Base-by-base conservation (phyloP, 2,113 vertebrate genomes). In the Meleagris gallopavo region DNA sequence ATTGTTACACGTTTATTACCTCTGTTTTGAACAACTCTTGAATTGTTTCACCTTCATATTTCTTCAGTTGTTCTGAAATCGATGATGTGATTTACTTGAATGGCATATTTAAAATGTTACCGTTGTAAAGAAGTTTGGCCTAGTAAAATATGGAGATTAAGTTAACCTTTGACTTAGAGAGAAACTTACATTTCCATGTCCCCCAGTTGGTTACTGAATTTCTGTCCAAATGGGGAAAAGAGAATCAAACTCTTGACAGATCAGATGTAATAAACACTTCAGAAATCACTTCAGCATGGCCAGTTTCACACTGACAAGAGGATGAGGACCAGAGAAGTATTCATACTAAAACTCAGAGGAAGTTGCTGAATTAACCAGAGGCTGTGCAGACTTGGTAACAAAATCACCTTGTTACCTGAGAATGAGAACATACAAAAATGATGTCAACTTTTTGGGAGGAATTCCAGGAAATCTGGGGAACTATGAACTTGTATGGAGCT, bases 1-100 rank as follows among this genome's bases (percentile, higher is more conserved):
- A 8, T 25, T 65, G 27, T 81, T 86, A n/a, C 0, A 0, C 66
- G 71, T n/a, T 70, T 84, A 25, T 24, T 77, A 1, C 45, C 75
- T 40, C 43, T 65, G 2, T 60, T 52, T 43, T 55, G 66, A 89
- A n/a, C 40, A 48, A 9, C 5, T 34, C 58, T 50, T 38, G 12
- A 73, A 41, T 83, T 70, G 13, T 9, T 72, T 25, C 67, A 9
- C 66, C 14, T 71, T 81, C 11, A 2, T 3, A 6, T 60, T 71
- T 67, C 24, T 72, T 84, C 60, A 25, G 6, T 38, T 34, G 3
- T 64, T 82, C 52, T 84, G 85, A 65, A 65, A 43, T 30, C 60
- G 41, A 21, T 73, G 10, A 62, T 55, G 38, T 36, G 45, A 41
- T 92, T 67, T 52, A 58, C 13, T 66, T 61, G 46, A 83, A 55